phyloP scores from a whole-genome alignment of 2,113 vertebrate species.

The Forbesichthys agassizii region DNA sequence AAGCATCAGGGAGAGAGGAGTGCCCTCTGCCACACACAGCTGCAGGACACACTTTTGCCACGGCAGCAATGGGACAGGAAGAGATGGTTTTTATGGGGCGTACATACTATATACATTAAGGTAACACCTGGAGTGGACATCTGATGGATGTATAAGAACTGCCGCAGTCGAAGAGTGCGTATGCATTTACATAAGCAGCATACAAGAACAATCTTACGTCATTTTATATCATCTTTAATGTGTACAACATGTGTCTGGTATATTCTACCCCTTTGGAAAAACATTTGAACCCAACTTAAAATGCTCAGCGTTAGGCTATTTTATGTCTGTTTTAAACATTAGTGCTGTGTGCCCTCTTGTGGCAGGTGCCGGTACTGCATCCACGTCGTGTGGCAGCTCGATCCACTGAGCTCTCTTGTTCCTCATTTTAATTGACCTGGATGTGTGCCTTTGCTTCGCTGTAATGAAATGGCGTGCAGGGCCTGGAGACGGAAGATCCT shows the following conservation, averaged over 20 bases:
- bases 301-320: background rate
- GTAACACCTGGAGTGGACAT: slow-evolving; percentile 18
- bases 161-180: slow-evolving; percentile 21
- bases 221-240: slow-evolving; percentile 36
- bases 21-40: slow-evolving; percentile 30
- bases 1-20: slow-evolving; percentile 46
- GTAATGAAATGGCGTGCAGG: slow-evolving; percentile 68
- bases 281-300: background rate
- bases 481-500: slow-evolving; percentile 71
- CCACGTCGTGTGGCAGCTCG: slow-evolving; percentile 4
- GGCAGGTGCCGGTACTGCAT: slow-evolving; percentile 29
- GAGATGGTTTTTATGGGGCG: slow-evolving; percentile 53
- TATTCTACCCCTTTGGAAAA: background rate
- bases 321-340: slow-evolving; percentile 8
- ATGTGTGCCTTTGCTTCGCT: slow-evolving; percentile 73
- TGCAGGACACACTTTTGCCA: slow-evolving; percentile 5
- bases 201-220: slow-evolving; percentile 40
- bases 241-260: slow-evolving; percentile 4
- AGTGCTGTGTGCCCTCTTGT: slow-evolving; percentile 54
- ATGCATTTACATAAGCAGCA: slow-evolving; percentile 37
- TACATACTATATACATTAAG: slow-evolving; percentile 23
- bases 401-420: slow-evolving; percentile 43
- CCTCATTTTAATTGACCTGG: slow-evolving; percentile 77
- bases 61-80: background rate
- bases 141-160: slow-evolving; percentile 49